A percentile compares a stretch with the other conserved stretches of the same genome.
Conservation (phyloP, 1,140 invertebrate species). For the Tenebrio molitor region DNA sequence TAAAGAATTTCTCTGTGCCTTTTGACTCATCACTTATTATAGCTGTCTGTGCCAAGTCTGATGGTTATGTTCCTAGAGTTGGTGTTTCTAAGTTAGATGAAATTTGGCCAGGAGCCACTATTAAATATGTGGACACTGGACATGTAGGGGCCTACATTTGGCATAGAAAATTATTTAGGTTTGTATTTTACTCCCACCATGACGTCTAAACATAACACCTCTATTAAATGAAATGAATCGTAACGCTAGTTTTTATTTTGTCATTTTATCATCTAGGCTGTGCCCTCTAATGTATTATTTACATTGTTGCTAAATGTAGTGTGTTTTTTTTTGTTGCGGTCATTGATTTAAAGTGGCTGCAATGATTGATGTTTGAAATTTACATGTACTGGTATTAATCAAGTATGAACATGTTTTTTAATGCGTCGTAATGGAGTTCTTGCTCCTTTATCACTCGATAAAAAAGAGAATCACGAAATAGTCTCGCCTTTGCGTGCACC, state of each 20-base stretch:
- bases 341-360: too few species aligned
- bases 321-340: too few species aligned
- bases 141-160: slow-evolving; percentile 90
- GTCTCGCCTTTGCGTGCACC: slow-evolving; percentile 19
- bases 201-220: too few species aligned
- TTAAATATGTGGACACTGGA: slow-evolving; percentile 89
- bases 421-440: neutral
- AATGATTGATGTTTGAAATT: too few species aligned
- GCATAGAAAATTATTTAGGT: slow-evolving; percentile 61
- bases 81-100: slow-evolving; percentile 85
- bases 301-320: too few species aligned
- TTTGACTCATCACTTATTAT: slow-evolving; percentile 88
- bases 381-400: too few species aligned
- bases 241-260: too few species aligned
- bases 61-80: slow-evolving; percentile 93
- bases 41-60: slow-evolving; percentile 87
- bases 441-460: slow-evolving; percentile 7
- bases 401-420: neutral
- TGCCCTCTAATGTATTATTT: too few species aligned
- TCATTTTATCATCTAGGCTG: too few species aligned
- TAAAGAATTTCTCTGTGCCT: slow-evolving; percentile 91
- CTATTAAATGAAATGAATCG: too few species aligned
- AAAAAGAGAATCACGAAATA: slow-evolving; percentile 10
- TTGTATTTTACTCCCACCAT: too few species aligned
- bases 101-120: slow-evolving; percentile 92